Conservation (phyloP, 2,113 vertebrate species). For the Trichechus manatus region DNA sequence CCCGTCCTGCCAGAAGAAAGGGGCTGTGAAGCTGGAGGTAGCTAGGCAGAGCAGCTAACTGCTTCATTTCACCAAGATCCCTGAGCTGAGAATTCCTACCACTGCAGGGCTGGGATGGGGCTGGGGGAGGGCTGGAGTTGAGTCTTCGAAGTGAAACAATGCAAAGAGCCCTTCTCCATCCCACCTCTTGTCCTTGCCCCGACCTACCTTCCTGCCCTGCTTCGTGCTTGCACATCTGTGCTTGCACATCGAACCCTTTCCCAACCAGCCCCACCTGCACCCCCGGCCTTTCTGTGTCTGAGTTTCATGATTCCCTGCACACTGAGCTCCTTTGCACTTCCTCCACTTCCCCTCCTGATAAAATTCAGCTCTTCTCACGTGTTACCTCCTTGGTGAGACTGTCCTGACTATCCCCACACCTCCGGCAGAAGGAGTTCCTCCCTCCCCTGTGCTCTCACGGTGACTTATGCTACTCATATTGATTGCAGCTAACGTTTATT, state of each 20-base stretch:
- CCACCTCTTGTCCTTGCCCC: not conserved
- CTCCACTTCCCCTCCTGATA: not conserved
- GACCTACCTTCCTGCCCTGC: not conserved
- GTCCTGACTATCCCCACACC: not conserved
- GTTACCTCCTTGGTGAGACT: not conserved
- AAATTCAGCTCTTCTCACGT: not conserved
- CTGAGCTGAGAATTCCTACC: too few relatives aligned
- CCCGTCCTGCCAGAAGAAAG: not conserved
- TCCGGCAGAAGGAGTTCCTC: not conserved
- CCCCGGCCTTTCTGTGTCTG: not conserved
- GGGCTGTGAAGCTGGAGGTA: not conserved
- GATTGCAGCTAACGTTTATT: not conserved
- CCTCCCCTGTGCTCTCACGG: not conserved
- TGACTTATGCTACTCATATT: not conserved
- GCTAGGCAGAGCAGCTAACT: not conserved
- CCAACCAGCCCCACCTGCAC: not conserved
- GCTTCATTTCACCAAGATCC: not conserved
- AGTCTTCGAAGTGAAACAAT: not conserved
- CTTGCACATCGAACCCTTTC: not conserved
- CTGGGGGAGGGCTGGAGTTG: not conserved
- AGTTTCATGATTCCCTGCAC: fast-evolving
- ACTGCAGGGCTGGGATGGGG: not conserved
- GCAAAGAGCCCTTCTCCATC: not conserved
- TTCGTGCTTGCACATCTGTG: not conserved
- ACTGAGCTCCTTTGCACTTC: not conserved